Base-by-base conservation (phyloP, 2,113 vertebrate species). In the Prietella phreatophila region DNA sequence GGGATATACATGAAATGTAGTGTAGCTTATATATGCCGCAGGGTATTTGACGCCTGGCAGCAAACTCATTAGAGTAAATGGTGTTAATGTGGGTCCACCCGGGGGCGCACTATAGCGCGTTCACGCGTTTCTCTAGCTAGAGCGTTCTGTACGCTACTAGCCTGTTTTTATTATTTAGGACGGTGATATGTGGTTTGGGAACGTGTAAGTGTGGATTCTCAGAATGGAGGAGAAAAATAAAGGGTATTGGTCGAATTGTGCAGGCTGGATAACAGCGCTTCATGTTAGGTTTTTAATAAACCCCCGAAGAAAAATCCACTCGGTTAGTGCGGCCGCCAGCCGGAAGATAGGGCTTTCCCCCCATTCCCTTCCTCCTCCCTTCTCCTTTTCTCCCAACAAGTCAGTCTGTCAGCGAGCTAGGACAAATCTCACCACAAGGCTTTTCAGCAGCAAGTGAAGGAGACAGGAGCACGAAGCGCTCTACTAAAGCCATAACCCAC, bases 341-440 rank as follows among this genome's bases (percentile, higher is more conserved):
- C 94, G 89, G 91, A 94, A 93, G 92, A 94, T 93, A 92, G 91
- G 93, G 92, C 89, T 93, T 87, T 60, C 85, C 91, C 88, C 82
- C 84, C 71, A 36, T 85, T 60, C 73, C 60, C 85, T 88, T 75
- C 91, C 89, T 89, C 90, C 91, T 83, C 82, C 82, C 75, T 71
- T 71, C 87, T 33, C 85, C 83, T 82, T 85, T 91, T 92, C 85
- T 88, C 90, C 90, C 93, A 91, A 94, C 93, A 88, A 93, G 93
- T 93, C 92, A 91, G 90, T 95, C 93, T 94, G 94, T 94, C 94
- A 94, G 87, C 94, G 94, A 56, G 93, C 92, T 89, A 91, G 93
- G 90, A 89, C 93, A 88, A 94, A 93, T 95, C 94, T 92, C 91
- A 93, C 63, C 93, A 89, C 92, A 87, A 92, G 94, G 94, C 91